Evolutionary conservation across 2,888 invertebrate species (phyloP), one percentile per base, ranked within the genome.

Genomic region (Dorcus hopei): DNA sequence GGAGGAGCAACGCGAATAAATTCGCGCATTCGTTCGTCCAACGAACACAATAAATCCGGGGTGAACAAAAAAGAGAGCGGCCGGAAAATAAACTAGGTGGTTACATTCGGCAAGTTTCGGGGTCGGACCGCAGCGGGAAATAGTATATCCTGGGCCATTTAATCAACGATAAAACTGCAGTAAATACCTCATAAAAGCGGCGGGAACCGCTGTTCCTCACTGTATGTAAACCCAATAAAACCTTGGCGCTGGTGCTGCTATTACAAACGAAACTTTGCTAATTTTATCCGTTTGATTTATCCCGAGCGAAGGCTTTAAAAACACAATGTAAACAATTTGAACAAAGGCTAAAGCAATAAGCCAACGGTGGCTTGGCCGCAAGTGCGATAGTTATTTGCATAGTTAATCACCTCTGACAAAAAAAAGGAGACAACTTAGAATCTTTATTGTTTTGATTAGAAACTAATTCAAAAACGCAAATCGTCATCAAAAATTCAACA

Each of bases 131-230:
- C 26, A 33, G 26, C 26, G 26, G 26, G 26, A 33, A 33, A 33
- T 33, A 33, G 26, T 33, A 33, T 11, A 45, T 9, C 45, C 16
- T 45, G 23, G 23, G 14, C 48, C 57, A 40, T 64, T 64, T 64
- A 64, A 64, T 64, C 61, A 62, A 56, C 62, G 57, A 64, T 64
- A 64, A 64, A 64, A 59, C 53, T 43, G 61, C 54, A 59, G 64
- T 64, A 64, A 64, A 64, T 62, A 64, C 64, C 52, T 59, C 62
- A 61, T 64, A 62, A 64, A 64, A 58, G 61, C 58, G 48, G 55
- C 52, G 58, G 11, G 59, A 62, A 57, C 57, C 56, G 59, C 55
- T 52, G 55, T 52, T 61, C 58, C 50, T 42, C 41, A 23, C 23
- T 49, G 49, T 53, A 47, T 39, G 54, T 47, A 39, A 40, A 54